phyloP scores from a whole-genome alignment of 2,797 vertebrate genomes.

The Melanotaenia nigrans region DNA sequence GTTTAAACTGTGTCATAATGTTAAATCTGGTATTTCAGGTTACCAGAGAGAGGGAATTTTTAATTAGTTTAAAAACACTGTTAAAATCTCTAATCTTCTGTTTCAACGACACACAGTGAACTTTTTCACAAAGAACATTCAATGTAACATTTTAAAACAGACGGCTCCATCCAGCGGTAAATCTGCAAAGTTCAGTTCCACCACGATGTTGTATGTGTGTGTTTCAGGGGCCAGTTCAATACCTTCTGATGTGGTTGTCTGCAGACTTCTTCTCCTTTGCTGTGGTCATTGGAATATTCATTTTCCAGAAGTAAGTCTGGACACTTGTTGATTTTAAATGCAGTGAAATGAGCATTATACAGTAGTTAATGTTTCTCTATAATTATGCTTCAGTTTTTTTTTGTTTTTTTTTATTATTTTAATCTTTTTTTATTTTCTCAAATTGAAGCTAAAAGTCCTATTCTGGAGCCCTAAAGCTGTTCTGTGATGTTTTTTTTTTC shows the following conservation, averaged over 20 bases:
- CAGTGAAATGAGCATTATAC: background rate
- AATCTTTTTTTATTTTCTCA: background rate
- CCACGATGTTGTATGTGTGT: conserved; percentile 4
- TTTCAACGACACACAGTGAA: background rate
- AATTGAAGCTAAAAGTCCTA: background rate
- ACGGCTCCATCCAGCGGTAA: conserved; percentile 62
- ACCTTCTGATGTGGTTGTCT: conserved; percentile 92
- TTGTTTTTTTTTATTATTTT: background rate
- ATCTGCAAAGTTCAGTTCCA: background rate
- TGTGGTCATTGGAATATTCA: conserved; percentile 91
- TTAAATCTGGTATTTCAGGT: background rate
- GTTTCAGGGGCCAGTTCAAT: conserved; percentile 90
- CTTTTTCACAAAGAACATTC: background rate
- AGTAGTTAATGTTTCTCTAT: conserved; percentile 3
- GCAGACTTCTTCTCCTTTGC: conserved; percentile 93
- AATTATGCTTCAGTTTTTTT: conserved; percentile 5
- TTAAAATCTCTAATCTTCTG: background rate
- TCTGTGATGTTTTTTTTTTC: background rate
- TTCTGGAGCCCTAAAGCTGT: too few species aligned
- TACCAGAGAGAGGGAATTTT: background rate
- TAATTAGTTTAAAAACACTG: background rate
- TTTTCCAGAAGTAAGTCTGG: conserved; percentile 96
- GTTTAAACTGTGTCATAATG: background rate
- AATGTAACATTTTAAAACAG: background rate
- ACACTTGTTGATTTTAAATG: background rate